phyloP scores from a whole-genome alignment of 1,140 invertebrate species.

The Sinella curviseta region DNA sequence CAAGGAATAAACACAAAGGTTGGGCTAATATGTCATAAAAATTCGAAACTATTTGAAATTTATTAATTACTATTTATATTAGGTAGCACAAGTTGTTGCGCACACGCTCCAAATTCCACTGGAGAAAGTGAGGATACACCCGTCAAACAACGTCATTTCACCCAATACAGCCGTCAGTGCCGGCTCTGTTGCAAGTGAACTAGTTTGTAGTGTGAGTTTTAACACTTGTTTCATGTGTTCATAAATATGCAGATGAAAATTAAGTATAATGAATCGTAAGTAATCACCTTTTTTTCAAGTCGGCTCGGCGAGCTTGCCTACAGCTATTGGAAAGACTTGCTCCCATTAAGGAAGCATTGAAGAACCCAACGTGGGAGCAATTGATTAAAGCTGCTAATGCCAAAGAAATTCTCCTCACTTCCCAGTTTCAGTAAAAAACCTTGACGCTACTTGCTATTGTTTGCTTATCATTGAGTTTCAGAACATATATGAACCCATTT shows the following conservation, averaged over 20 bases:
- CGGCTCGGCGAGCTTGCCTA: not conserved
- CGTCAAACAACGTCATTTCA: conserved; percentile 50
- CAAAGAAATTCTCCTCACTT: conserved; percentile 66
- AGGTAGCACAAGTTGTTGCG: conserved; percentile 56
- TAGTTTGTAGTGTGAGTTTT: conserved; percentile 47
- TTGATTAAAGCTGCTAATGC: conserved; percentile 63
- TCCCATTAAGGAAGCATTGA: conserved; percentile 63
- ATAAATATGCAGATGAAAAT: not conserved
- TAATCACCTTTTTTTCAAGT: not conserved
- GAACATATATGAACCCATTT: too few relatives aligned
- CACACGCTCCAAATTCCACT: conserved; percentile 54
- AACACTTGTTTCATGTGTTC: not conserved
- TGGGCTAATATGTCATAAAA: not conserved
- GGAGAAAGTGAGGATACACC: conserved; percentile 51
- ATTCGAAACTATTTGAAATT: not conserved
- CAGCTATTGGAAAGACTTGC: conserved; percentile 66
- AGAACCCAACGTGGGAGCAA: conserved; percentile 66
- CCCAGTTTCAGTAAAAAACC: too few relatives aligned
- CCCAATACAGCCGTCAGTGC: conserved; percentile 51
- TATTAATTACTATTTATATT: not conserved
- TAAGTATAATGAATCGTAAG: too few relatives aligned
- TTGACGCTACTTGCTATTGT: too few relatives aligned
- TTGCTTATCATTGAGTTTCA: too few relatives aligned
- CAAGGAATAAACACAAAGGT: conserved; percentile 70
- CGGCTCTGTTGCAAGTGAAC: conserved; percentile 53